Percentiles rank a stretch among this genome's conserved stretches.
Conservation (phyloP, 2,888 invertebrate species). For the Chaetoderma sp. region DNA sequence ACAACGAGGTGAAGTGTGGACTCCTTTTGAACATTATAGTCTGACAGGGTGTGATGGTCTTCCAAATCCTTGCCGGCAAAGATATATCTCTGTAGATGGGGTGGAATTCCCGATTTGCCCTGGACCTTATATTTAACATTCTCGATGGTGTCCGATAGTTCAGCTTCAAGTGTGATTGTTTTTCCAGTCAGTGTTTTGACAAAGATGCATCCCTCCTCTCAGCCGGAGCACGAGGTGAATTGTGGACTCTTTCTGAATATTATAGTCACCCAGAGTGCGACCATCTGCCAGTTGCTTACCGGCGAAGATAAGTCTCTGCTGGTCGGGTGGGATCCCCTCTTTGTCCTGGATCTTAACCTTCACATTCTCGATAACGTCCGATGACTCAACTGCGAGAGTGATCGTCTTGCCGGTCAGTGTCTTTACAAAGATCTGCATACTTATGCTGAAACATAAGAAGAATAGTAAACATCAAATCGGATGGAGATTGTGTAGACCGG, state of each 20-base stretch:
- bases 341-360: constrained; percentile 76
- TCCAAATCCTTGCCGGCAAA: constrained; percentile 96
- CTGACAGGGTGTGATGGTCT: constrained; percentile 92
- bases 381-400: constrained; percentile 77
- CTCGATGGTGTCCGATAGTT: constrained; percentile 92
- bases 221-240: constrained; percentile 90
- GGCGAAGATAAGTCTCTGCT: constrained; percentile 91
- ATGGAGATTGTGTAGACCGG: too few species aligned
- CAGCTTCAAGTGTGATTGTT: constrained; percentile 72
- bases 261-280: constrained; percentile 91
- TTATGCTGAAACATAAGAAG: too few species aligned
- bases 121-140: constrained; percentile 82
- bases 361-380: constrained; percentile 94
- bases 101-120: constrained; percentile 75
- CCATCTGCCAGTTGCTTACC: constrained; percentile 97
- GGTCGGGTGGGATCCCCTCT: constrained; percentile 77
- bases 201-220: constrained; percentile 80
- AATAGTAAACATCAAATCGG: too few species aligned
- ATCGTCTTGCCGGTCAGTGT: constrained; percentile 69
- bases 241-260: constrained; percentile 97
- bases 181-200: constrained; percentile 69
- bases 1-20: constrained; percentile 93
- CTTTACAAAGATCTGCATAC: constrained; percentile 80
- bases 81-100: constrained; percentile 88
- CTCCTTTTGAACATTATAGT: constrained; percentile 96